Conservation (phyloP, 2,888 invertebrate genomes). For the Caenorhabditis sp. region DNA sequence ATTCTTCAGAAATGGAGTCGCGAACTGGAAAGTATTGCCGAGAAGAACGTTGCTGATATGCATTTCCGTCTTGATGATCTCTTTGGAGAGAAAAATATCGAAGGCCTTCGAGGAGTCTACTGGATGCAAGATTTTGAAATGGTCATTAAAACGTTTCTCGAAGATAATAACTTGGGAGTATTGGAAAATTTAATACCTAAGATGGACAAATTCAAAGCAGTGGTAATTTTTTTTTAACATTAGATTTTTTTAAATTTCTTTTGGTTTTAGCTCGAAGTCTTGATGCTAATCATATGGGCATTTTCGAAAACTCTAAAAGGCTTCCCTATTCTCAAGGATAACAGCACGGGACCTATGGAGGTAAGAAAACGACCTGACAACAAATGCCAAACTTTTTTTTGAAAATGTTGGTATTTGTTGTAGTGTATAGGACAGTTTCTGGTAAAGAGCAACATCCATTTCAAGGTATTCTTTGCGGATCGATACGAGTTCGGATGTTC, state of each 20-base stretch:
- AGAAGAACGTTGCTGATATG: neutral
- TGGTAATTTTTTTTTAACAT: neutral
- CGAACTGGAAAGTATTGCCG: neutral
- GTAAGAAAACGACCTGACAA: neutral
- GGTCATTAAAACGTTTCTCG: neutral
- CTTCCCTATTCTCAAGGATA: neutral
- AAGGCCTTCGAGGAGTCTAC: neutral
- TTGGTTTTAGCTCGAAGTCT: neutral
- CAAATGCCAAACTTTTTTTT: neutral
- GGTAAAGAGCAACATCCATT: too few relatives aligned
- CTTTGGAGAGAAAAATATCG: neutral
- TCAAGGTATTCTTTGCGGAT: conserved; percentile 4
- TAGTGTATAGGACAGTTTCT: too few relatives aligned
- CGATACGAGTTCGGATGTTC: conserved; percentile 27
- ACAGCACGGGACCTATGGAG: neutral
- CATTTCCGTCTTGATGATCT: neutral
- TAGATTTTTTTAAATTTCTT: neutral
- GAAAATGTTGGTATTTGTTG: neutral
- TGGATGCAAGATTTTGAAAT: neutral
- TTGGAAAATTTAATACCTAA: neutral
- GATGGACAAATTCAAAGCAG: neutral
- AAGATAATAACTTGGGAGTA: neutral
- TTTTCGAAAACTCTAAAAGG: neutral
- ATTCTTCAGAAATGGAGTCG: conserved; percentile 18
- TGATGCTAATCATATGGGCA: neutral